Base-by-base conservation (phyloP, 2,797 vertebrate species). In the Rhynchonycteris naso region DNA sequence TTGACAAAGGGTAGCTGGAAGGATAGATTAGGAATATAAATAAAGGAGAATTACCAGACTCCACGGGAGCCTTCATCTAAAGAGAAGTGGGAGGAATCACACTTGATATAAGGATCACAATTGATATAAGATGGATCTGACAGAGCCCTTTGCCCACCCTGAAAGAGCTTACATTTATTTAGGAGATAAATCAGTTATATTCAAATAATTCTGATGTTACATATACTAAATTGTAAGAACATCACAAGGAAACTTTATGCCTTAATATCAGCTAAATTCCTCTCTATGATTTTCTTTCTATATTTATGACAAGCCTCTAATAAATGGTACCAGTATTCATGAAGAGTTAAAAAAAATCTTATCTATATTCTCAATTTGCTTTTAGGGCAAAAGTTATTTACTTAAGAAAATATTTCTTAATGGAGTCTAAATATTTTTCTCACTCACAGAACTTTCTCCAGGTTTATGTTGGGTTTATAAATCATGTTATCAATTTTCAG, bases 351-450 rank as follows among this genome's bases (percentile, higher is more conserved):
- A 91, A 89, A 85, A 84, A 47, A 43, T 43, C 19, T 21, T 47
- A 33, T 50, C 28, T n/a, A 69, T 22, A 10, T 74, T 89, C 14
- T 90, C 63, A 72, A 9, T 38, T 95, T 84, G 33, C 12, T 74
- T 97, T 93, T 61, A 78, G 80, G 71, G 22, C 54, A 50, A 30
- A 90, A 80, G 43, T 79, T 68, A 76, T 2, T 21, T 66, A 38
- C 47, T 79, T 78, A 47, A 63, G 47, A 83, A 87, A 75, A 28
- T 82, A 30, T 56, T 66, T 78, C 56, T 88, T 79, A 68, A 65
- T 92, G 56, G 56, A 68, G 56, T 82, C 43, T 89, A 58, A 78
- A 21, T 4, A 65, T 83, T 82, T 65, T 74, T 35, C 35, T 83
- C 1, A 0, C 22, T 78, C 63, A 26, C 3, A 71, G 54, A 50